phyloP scores from a whole-genome alignment of 2,113 vertebrate species.

The Gavia stellata region DNA sequence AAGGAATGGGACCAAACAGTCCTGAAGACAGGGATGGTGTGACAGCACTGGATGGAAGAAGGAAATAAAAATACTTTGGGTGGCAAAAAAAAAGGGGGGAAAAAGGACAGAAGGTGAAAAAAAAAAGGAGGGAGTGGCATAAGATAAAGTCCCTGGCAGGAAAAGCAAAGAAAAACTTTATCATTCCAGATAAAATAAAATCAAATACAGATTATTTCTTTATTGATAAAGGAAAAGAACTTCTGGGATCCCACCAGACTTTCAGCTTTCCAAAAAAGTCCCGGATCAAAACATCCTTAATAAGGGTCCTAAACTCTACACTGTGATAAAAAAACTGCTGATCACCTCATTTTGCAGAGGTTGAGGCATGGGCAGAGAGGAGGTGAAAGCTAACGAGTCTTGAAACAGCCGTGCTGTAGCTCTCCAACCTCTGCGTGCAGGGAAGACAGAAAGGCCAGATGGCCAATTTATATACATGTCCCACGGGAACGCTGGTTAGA shows the following conservation, averaged over 20 bases:
- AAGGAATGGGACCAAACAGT: not conserved
- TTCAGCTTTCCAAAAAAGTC: not conserved
- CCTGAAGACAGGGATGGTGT: not conserved
- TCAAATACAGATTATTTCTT: not conserved
- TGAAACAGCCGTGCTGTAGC: not conserved
- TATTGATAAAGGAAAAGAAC: not conserved
- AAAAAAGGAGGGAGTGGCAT: not conserved
- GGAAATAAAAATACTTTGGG: not conserved
- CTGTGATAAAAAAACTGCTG: not conserved
- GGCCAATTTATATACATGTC: not conserved
- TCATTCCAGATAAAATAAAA: not conserved
- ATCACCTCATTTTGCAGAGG: not conserved
- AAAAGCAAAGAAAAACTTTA: not conserved
- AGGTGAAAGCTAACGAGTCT: not conserved
- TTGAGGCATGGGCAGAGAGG: not conserved
- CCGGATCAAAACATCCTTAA: not conserved
- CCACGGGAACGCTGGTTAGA: not conserved
- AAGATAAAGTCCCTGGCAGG: not conserved
- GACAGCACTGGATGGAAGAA: not conserved
- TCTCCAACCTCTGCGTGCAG: not conserved
- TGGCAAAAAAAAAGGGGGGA: not conserved
- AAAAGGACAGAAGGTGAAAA: not conserved
- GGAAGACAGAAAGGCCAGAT: not conserved
- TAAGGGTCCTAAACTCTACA: not conserved
- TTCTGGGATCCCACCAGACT: not conserved